These are phyloP conservation scores for Tipula confusa DNA, from an alignment of 2,888 invertebrate genomes.

Conservation along the genomic window DNA sequence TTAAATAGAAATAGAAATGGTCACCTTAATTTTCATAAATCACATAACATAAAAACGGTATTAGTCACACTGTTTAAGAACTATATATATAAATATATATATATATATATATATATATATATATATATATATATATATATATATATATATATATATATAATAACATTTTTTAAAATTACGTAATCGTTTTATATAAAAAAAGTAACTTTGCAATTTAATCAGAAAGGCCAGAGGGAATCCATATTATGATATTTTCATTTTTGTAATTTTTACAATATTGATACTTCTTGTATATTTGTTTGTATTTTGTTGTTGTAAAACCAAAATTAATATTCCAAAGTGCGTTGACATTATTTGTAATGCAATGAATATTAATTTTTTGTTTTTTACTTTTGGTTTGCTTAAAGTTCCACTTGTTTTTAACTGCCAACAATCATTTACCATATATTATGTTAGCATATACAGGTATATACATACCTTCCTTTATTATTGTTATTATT, in stretches of 20 bases:
- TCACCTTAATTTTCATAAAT: not conserved
- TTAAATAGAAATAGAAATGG: conserved; percentile 3
- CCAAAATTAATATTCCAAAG: conserved; percentile 12
- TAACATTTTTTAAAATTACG: not conserved
- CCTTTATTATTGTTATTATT: conserved; percentile 3
- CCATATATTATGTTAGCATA: not conserved
- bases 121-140: too few species aligned
- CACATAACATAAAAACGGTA: not conserved
- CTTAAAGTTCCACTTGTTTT: conserved; percentile 4
- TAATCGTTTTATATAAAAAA: not conserved
- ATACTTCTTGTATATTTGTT: not conserved
- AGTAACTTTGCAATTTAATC: not conserved
- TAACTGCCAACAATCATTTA: not conserved
- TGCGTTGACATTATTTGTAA: conserved; percentile 12
- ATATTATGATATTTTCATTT: not conserved
- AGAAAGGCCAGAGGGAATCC: not conserved
- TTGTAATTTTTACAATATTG: not conserved
- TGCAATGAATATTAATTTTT: conserved; percentile 16
- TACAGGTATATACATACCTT: too few species aligned
- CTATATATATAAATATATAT: not conserved
- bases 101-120: too few species aligned
- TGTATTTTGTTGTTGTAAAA: not conserved
- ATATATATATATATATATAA: not conserved
- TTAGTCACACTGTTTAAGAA: not conserved
- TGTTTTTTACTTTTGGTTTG: not conserved